These are phyloP conservation scores for Lutraria rhynchaena DNA, from an alignment of 1,140 invertebrate genomes.

Conservation along the genomic window DNA sequence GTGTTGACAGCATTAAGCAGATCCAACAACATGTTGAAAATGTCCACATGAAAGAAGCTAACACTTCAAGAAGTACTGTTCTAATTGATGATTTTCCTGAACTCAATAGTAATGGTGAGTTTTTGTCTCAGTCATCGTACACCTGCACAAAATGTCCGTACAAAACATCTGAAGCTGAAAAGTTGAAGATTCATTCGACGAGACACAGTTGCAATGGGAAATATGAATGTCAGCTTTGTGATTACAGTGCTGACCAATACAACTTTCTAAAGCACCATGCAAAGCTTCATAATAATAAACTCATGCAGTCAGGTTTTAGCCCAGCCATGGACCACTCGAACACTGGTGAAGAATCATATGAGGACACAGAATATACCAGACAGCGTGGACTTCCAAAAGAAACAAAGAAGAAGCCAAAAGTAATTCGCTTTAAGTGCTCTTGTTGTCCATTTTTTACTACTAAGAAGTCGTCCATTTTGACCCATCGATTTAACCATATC, in stretches of 20 bases:
- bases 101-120: constrained; percentile 29
- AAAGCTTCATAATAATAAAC: constrained; percentile 59
- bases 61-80: constrained; percentile 35
- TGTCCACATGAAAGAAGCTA: constrained; percentile 67
- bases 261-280: constrained; percentile 61
- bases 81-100: constrained; percentile 49
- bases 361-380: constrained; percentile 32
- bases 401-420: neutral
- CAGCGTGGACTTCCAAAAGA: neutral
- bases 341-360: constrained; percentile 35
- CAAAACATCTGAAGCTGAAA: constrained; percentile 64
- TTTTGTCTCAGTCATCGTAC: constrained; percentile 4
- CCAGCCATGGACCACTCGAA: neutral
- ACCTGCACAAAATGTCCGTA: constrained; percentile 72
- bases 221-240: constrained; percentile 72
- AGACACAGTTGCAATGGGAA: constrained; percentile 67
- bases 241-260: constrained; percentile 70
- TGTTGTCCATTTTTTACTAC: constrained; percentile 72
- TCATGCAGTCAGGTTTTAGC: neutral
- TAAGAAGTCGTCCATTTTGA: constrained; percentile 72
- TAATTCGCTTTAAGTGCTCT: constrained; percentile 70
- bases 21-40: constrained; percentile 72
- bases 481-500: constrained; percentile 73
- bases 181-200: constrained; percentile 65
- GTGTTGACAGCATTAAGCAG: constrained; percentile 69